Percentiles rank a stretch among this genome's conserved stretches.
Evolutionary conservation across 2,797 vertebrate genomes (phyloP).

Genomic region (Parauchenoglanis punctatus): DNA sequence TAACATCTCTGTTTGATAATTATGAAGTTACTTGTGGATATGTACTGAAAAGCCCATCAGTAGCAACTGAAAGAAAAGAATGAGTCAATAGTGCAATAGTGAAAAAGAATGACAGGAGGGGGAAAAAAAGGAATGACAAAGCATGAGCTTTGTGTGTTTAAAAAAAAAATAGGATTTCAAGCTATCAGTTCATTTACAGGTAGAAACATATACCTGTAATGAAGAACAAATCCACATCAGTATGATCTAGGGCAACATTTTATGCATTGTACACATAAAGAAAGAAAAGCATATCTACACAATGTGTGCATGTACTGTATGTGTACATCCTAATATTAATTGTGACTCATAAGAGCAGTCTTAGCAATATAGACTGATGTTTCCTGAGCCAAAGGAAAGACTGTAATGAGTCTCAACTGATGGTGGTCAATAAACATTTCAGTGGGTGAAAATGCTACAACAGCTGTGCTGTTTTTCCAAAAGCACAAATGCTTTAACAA

Average conservation of each 20-base stretch:
- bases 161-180: not conserved
- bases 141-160: not conserved
- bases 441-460: constrained; percentile 32
- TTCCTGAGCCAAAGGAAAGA: constrained; percentile 5
- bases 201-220: not conserved
- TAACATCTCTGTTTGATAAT: not conserved
- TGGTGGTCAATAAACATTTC: constrained; percentile 28
- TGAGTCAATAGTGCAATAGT: not conserved
- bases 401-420: constrained; percentile 15
- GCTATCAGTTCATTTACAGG: not conserved
- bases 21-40: not conserved
- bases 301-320: not conserved
- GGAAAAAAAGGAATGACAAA: not conserved
- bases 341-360: not conserved
- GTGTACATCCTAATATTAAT: not conserved
- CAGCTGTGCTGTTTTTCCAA: constrained; percentile 10
- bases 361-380: not conserved
- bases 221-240: not conserved
- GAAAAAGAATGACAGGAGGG: not conserved
- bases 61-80: not conserved
- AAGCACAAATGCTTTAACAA: constrained; percentile 44
- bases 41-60: not conserved
- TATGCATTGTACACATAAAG: not conserved
- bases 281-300: not conserved
- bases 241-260: not conserved